These are phyloP conservation scores for Camelus dromedarius DNA, from an alignment of 2,113 vertebrate species.

Conservation along the genomic window DNA sequence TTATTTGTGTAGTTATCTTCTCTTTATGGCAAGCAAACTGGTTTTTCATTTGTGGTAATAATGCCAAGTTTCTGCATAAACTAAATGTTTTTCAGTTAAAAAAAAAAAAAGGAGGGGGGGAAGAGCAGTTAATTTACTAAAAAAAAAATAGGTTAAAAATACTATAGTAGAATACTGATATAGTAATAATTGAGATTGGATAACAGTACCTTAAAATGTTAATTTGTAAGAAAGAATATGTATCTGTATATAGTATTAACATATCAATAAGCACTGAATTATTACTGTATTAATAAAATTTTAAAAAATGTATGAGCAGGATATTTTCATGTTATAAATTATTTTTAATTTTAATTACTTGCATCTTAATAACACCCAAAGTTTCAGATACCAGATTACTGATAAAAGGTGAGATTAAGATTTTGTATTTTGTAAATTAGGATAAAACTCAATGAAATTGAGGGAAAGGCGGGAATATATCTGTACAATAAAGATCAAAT, in stretches of 20 bases:
- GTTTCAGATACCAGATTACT: background rate
- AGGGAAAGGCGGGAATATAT: background rate
- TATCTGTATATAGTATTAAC: background rate
- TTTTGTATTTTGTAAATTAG: background rate
- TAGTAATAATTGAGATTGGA: background rate
- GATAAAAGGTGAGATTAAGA: background rate
- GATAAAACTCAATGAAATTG: background rate
- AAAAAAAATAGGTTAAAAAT: background rate
- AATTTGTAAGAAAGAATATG: background rate
- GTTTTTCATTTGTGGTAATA: background rate
- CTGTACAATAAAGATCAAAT: background rate
- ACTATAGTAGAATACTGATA: background rate
- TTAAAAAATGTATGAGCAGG: background rate
- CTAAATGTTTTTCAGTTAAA: background rate
- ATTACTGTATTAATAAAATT: background rate
- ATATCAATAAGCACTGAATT: background rate
- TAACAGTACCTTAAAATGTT: background rate
- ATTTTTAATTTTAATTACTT: slow-evolving; percentile 17
- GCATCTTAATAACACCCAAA: background rate
- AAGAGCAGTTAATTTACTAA: background rate
- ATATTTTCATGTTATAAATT: slow-evolving; percentile 7
- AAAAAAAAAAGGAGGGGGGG: background rate
- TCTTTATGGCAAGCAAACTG: background rate
- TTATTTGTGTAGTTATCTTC: background rate
- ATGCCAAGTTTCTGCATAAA: slow-evolving; percentile 4